Conservation (phyloP, 1,140 invertebrate genomes). For the Diachasmimorpha longicaudata region DNA sequence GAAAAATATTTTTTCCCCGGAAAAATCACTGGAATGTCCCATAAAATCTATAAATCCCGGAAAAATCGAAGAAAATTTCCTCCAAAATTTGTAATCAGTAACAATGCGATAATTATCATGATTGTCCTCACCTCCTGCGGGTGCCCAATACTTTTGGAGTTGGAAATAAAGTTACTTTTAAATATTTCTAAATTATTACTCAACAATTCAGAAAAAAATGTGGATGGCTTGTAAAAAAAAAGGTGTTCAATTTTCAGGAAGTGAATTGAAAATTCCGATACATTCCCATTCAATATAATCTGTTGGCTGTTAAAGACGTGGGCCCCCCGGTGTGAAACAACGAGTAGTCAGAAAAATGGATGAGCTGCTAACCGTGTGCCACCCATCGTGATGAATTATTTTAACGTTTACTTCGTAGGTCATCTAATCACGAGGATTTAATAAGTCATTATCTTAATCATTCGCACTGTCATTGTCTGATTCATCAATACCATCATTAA, state of each 20-base stretch:
- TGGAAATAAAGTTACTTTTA: no score
- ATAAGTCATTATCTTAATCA: conserved; percentile 40
- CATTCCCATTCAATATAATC: neutral
- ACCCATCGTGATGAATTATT: conserved; percentile 57
- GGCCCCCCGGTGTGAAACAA: conserved; percentile 60
- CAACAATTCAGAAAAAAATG: neutral
- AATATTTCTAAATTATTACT: neutral
- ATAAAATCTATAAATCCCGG: no score
- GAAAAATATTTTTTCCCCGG: neutral
- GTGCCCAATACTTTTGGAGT: no score
- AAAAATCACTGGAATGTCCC: no score
- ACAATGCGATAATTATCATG: no score
- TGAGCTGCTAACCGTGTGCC: conserved; percentile 61
- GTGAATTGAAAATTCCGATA: neutral
- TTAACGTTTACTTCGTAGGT: conserved; percentile 34
- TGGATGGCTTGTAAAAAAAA: neutral
- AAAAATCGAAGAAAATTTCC: no score
- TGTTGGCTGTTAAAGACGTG: neutral
- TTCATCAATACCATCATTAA: neutral
- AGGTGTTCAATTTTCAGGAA: neutral
- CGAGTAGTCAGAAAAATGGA: conserved; percentile 64
- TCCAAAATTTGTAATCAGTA: no score
- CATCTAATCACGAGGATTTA: conserved; percentile 32
- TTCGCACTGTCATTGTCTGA: conserved; percentile 31
- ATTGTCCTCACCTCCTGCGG: no score